Percentiles rank a stretch among this genome's conserved stretches.
These are phyloP conservation scores for Ctenopoma multispine DNA, from an alignment of 2,797 vertebrate genomes.

Conservation along the genomic window DNA sequence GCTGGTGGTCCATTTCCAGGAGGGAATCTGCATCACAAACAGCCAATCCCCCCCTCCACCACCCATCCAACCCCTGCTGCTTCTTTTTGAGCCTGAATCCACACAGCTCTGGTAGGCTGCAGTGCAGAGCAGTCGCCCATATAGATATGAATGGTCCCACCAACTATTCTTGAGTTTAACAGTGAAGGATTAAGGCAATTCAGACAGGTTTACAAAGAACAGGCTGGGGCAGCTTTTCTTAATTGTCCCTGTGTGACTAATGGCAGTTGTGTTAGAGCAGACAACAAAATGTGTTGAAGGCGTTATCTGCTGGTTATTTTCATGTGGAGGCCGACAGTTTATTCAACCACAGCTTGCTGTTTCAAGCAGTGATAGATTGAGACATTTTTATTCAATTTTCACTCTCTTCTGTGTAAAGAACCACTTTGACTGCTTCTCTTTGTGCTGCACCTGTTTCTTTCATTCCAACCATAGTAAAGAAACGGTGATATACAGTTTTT, in stretches of 20 bases:
- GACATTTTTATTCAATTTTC: conserved; percentile 21
- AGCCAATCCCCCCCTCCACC: conserved; percentile 5
- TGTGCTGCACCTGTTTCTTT: conserved; percentile 49
- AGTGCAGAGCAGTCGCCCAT: conserved; percentile 11
- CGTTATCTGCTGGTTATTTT: conserved; percentile 75
- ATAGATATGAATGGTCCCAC: conserved; percentile 64
- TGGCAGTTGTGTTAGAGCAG: conserved; percentile 63
- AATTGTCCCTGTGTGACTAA: conserved; percentile 80
- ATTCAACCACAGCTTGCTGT: conserved; percentile 56
- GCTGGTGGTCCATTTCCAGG: conserved; percentile 72
- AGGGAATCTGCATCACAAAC: conserved; percentile 75
- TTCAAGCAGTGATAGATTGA: conserved; percentile 45
- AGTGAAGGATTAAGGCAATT: conserved; percentile 78
- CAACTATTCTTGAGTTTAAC: conserved; percentile 71
- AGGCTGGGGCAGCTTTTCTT: conserved; percentile 47
- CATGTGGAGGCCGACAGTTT: conserved; percentile 62
- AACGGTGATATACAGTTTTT: conserved; percentile 31
- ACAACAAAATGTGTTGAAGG: conserved; percentile 69
- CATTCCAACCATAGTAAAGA: conserved; percentile 25
- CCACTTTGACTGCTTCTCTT: conserved; percentile 39
- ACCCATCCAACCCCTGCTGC: conserved; percentile 42
- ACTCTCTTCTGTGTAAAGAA: conserved; percentile 13
- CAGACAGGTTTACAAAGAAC: conserved; percentile 76
- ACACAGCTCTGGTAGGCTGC: conserved; percentile 49
- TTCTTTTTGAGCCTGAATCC: conserved; percentile 52